A percentile compares a stretch with the other conserved stretches of the same genome.
Evolutionary conservation across 2,797 vertebrate species (phyloP).

Genomic region (Dipus sagitta): DNA sequence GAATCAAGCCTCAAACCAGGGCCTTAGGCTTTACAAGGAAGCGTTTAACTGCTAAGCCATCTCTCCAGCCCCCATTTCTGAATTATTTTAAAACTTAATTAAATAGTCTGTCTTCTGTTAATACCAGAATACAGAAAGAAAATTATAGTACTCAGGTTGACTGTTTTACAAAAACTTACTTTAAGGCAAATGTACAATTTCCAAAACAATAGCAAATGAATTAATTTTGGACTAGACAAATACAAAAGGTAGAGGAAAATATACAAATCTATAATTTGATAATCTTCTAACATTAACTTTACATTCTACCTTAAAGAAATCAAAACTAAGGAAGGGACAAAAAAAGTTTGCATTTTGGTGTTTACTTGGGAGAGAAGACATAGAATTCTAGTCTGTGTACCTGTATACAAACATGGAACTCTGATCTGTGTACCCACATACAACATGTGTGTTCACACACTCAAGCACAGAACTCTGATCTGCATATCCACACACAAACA

Average conservation of each 20-base stretch:
- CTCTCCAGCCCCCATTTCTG: not conserved
- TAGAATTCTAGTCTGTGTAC: not conserved
- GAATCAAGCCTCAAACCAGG: no score
- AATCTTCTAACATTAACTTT: slow-evolving; percentile 37
- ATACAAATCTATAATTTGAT: slow-evolving; percentile 40
- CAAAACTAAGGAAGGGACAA: slow-evolving; percentile 29
- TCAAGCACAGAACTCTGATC: no score
- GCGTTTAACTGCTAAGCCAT: no score
- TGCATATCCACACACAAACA: no score
- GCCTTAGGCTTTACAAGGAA: no score
- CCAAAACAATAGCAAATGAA: not conserved
- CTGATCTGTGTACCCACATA: no score
- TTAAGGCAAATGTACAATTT: not conserved
- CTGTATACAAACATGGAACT: no score
- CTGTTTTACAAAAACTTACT: slow-evolving; percentile 35
- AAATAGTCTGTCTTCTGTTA: not conserved
- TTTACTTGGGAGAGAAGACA: slow-evolving; percentile 1
- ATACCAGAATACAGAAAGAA: slow-evolving; percentile 47
- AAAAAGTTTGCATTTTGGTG: not conserved
- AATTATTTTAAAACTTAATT: slow-evolving; percentile 17
- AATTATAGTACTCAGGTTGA: slow-evolving; percentile 4
- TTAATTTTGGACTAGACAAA: slow-evolving; percentile 41
- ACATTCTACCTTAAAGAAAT: slow-evolving; percentile 49
- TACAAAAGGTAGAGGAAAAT: not conserved
- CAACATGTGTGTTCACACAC: no score